Evolutionary conservation across 2,888 invertebrate genomes (phyloP).

Genomic region (Drosophila setosimentum): DNA sequence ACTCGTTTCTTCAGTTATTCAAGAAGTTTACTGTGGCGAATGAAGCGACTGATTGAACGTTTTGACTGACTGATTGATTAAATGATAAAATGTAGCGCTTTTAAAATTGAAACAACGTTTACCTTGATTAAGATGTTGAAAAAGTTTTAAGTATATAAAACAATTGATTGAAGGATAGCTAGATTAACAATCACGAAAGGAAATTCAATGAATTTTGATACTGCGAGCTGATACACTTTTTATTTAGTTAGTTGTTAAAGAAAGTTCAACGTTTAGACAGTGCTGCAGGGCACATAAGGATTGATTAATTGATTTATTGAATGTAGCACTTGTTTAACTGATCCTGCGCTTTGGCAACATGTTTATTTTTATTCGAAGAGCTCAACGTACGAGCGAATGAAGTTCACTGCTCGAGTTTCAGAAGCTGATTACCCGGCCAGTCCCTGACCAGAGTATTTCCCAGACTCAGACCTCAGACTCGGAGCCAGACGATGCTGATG

Average conservation of each 20-base stretch:
- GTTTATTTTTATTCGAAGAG: neutral
- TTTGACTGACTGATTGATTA: neutral
- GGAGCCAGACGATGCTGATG: conserved; percentile 48
- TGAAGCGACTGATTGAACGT: neutral
- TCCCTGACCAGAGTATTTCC: conserved; percentile 23
- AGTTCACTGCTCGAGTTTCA: conserved; percentile 41
- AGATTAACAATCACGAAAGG: neutral
- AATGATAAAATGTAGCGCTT: neutral
- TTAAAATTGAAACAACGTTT: neutral
- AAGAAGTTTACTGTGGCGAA: neutral
- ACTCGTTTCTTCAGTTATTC: neutral
- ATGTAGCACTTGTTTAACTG: conserved; percentile 1
- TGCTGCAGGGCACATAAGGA: neutral
- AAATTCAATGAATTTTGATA: neutral
- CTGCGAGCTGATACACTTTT: neutral
- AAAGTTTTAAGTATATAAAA: neutral
- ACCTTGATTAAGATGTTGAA: neutral
- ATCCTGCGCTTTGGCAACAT: neutral
- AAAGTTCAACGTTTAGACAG: neutral
- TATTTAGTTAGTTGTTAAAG: neutral
- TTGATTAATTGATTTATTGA: neutral
- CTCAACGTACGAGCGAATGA: conserved; percentile 23
- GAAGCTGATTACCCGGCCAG: conserved; percentile 50
- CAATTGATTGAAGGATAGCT: neutral
- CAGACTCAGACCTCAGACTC: conserved; percentile 39